Base-by-base conservation (phyloP, 2,113 vertebrate genomes). In the Martes martes region DNA sequence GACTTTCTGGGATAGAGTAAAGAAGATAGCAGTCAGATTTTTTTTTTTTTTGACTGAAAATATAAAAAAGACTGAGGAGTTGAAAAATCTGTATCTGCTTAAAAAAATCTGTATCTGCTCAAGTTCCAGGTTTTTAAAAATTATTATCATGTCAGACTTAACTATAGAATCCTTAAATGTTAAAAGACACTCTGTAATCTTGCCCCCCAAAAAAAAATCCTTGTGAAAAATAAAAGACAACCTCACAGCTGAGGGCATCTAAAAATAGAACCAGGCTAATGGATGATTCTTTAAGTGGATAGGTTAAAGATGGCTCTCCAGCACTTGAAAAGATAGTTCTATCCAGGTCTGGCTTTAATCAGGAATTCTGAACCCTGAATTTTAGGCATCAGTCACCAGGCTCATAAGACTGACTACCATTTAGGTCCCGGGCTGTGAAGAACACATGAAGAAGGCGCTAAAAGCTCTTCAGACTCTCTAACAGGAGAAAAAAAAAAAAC, bases 181-280 rank as follows among this genome's bases (percentile, higher is more conserved):
- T 95, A 92, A 95, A 86, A 80, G 21, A 85, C 19, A 92, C 10
- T 86, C 39, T n/a, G 15, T 82, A 91, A 91, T 52, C 61, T 57
- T 90, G 84, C 50, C 39, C 36, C 36, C 36, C 36, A 5, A 45
- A 67, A 11, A 79, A 42, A 91, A 18, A 52, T 31, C 52, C 74
- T 86, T 50, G 55, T 52, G 87, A 97, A 74, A 96, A 84, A 45
- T 50, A 82, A 67, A 65, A 95, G 79, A 74, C 74, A 91, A 93
- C 52, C 83, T 86, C 71, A 31, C 11, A 39, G 57, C 39, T n/a
- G 21, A 74, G 78, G 69, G 69, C n/a, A 55, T 63, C 67, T 81
- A 87, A 97, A 95, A 97, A 94, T 94, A 98, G 96, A 88, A 36
- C 15, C 14, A 4, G 57, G 55, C 95, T 90, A 45, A 65, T 42